A percentile compares a stretch with the other conserved stretches of the same genome.
Conservation (phyloP, 1,140 invertebrate genomes). For the Diuraphis noxia region DNA sequence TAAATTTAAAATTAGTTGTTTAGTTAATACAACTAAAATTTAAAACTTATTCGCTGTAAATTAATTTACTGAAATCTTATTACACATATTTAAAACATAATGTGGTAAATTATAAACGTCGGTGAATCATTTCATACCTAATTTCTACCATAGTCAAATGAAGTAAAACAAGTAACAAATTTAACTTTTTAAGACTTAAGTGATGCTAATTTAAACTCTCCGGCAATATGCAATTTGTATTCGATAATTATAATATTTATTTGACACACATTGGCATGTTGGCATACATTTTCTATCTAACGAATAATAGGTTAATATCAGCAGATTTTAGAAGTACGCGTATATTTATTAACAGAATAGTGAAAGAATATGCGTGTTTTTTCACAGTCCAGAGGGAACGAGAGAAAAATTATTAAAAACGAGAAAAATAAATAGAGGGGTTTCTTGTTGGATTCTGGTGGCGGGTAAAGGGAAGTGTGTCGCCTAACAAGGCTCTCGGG, state of each 20-base stretch:
- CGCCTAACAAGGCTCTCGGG: conserved; percentile 48
- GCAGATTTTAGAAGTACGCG: background rate
- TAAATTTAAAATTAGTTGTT: background rate
- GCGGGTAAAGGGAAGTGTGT: background rate
- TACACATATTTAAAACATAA: too few relatives aligned
- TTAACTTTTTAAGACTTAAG: background rate
- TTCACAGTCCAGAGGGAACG: background rate
- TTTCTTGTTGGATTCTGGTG: background rate
- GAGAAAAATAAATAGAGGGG: conserved; percentile 52
- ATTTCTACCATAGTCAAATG: background rate
- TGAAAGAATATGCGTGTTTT: background rate
- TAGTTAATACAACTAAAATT: background rate
- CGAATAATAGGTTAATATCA: conserved; percentile 27
- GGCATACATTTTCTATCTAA: background rate
- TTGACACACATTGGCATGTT: background rate
- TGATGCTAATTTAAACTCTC: background rate
- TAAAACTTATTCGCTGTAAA: too few relatives aligned
- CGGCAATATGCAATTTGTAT: background rate
- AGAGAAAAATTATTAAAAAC: conserved; percentile 44
- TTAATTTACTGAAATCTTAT: too few relatives aligned
- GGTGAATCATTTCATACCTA: background rate
- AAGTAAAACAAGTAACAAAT: background rate
- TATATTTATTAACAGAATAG: background rate
- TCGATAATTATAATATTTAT: background rate
- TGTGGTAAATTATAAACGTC: too few relatives aligned